A percentile compares a stretch with the other conserved stretches of the same genome.
phyloP scores from a whole-genome alignment of 2,113 vertebrate species.

The Synchiropus splendidus region DNA sequence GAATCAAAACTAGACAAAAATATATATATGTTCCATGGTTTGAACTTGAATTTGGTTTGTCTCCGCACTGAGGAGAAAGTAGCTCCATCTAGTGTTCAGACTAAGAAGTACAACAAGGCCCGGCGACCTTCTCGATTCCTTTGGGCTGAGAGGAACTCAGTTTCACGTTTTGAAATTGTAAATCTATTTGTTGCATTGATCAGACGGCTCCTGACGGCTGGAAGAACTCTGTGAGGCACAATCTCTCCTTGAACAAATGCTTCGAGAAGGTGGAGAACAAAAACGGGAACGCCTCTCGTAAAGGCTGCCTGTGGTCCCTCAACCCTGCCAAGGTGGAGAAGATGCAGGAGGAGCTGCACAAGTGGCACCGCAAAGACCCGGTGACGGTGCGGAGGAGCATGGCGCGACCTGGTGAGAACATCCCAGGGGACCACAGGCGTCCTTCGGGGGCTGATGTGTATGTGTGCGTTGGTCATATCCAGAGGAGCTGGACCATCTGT shows the following conservation, averaged over 20 bases:
- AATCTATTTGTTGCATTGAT: constrained; percentile 1
- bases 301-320: constrained; percentile 93
- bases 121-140: too few relatives aligned
- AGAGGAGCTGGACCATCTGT: constrained; percentile 86
- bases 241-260: constrained; percentile 95
- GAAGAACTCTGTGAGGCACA: constrained; percentile 98
- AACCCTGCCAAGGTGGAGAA: constrained; percentile 93
- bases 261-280: constrained; percentile 98
- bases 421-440: rapidly evolving
- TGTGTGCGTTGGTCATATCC: constrained; percentile 6
- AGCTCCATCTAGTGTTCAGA: too few relatives aligned
- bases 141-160: too few relatives aligned
- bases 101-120: too few relatives aligned
- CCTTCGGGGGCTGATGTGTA: background rate
- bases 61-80: too few relatives aligned
- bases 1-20: too few relatives aligned
- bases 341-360: constrained; percentile 97
- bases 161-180: too few relatives aligned
- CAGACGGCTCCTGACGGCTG: constrained; percentile 96
- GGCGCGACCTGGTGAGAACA: constrained; percentile 82
- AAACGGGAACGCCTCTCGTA: constrained; percentile 80
- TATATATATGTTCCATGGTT: too few relatives aligned
- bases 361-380: constrained; percentile 95
- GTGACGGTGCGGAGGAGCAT: constrained; percentile 88
- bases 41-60: too few relatives aligned